Evolutionary conservation across 2,113 vertebrate genomes (phyloP), one percentile per base, ranked within the genome.

Genomic region (Hoplias malabaricus): DNA sequence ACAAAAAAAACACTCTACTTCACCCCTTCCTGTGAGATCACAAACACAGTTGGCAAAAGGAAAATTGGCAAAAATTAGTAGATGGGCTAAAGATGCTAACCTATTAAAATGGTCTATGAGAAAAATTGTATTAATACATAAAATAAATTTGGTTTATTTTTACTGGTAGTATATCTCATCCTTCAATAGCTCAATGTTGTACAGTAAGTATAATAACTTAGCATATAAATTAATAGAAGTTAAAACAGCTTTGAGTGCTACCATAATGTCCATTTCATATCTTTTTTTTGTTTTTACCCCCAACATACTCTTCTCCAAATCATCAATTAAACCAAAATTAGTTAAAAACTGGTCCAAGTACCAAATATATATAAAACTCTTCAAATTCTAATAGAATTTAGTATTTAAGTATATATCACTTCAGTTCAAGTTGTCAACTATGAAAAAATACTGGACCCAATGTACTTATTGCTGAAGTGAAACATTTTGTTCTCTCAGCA

Each of bases 381-480:
- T 69, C 67, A 62, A 71, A 84, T 84, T 61, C 72, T 11, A 73
- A 61, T 81, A 50, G 14, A 34, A 83, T 74, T 65, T 65, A 48
- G 42, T 27, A 33, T 14, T 65, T 50, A 79, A 50, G 56, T 46
- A 56, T 43, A 62, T 65, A 40, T 31, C 42, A 25, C 43, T 19
- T 71, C 4, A 6, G 23, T 5, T 75, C 33, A 59, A 69, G 42
- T 31, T 14, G 27, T 59, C n/a, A n/a, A n/a, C n/a, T n/a, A 29
- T 31, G 27, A 31, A 53, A 54, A 0, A 34, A 71, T 21, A 40
- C 56, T 46, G 27, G 56, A 62, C 27, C 54, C 54, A 31, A 34
- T 21, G 8, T 16, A 27, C 10, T 5, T 33, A 27, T n/a, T n/a
- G 27, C 69, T 71, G 53, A 57, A 57, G 40, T 71, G n/a, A 72